A percentile compares a stretch with the other conserved stretches of the same genome.
phyloP scores from a whole-genome alignment of 1,140 invertebrate species.

The Drosophila nigrodunni region DNA sequence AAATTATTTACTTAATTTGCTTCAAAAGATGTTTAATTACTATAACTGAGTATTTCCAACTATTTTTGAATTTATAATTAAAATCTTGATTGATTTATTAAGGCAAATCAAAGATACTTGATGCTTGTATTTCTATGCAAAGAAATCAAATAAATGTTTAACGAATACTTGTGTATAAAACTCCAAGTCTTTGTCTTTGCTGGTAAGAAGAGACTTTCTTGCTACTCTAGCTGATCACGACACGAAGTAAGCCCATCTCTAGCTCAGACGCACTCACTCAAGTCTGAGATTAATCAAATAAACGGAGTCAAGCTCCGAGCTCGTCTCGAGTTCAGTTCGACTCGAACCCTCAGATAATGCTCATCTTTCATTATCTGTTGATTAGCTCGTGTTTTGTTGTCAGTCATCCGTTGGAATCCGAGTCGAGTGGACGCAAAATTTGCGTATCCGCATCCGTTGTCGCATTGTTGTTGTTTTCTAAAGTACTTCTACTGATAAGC shows the following conservation, averaged over 20 bases:
- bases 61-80: not conserved
- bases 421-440: conserved; percentile 29
- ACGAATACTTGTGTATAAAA: not conserved
- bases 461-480: conserved; percentile 10
- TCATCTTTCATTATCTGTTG: conserved; percentile 48
- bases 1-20: not conserved
- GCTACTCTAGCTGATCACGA: too few species aligned
- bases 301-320: conserved; percentile 18
- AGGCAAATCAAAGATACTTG: not conserved
- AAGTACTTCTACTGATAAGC: conserved; percentile 43
- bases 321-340: conserved; percentile 42
- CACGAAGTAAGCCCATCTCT: not conserved
- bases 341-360: conserved; percentile 42
- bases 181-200: too few species aligned
- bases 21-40: too few species aligned
- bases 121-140: not conserved
- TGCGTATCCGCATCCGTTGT: conserved; percentile 11
- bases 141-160: not conserved
- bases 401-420: conserved; percentile 36
- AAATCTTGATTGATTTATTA: not conserved
- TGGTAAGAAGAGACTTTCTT: too few species aligned
- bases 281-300: conserved; percentile 51
- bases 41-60: not conserved
- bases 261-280: conserved; percentile 41
- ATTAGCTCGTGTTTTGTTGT: conserved; percentile 40